Evolutionary conservation across 2,797 vertebrate species (phyloP).

Genomic region (Pseudomugil tenellus): DNA sequence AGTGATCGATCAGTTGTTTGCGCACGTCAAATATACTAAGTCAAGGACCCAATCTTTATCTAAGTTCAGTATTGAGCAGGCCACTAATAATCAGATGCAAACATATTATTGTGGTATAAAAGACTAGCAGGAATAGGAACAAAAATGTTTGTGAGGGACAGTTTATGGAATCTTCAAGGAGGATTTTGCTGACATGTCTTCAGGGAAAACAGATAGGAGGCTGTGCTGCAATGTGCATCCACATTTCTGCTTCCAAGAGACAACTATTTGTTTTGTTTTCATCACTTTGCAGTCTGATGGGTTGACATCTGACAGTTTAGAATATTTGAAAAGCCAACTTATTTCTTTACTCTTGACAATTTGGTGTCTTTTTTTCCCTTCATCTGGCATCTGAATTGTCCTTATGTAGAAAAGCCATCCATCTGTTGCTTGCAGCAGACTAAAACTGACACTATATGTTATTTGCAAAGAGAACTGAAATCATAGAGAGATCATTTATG

Average conservation of each 20-base stretch:
- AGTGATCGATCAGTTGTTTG: constrained; percentile 21
- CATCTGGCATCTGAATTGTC: constrained; percentile 58
- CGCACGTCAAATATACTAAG: background rate
- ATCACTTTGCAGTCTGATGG: constrained; percentile 50
- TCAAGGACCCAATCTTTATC: background rate
- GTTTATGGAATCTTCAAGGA: constrained; percentile 24
- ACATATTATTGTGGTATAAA: constrained; percentile 3
- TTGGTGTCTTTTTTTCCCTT: constrained; percentile 33
- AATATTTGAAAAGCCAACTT: constrained; percentile 52
- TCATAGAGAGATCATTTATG: constrained; percentile 59
- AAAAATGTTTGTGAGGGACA: constrained; percentile 6
- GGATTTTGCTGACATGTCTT: constrained; percentile 38
- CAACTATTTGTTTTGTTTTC: constrained; percentile 62
- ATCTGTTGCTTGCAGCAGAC: constrained; percentile 55
- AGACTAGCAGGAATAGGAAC: constrained; percentile 16
- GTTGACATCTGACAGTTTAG: constrained; percentile 59
- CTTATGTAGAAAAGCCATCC: constrained; percentile 59
- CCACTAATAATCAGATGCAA: constrained; percentile 1
- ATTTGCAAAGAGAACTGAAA: constrained; percentile 65
- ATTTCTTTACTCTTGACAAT: constrained; percentile 61
- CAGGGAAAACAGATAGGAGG: constrained; percentile 36
- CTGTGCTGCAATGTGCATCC: constrained; percentile 19
- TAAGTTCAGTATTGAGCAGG: background rate
- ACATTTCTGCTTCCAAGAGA: constrained; percentile 39
- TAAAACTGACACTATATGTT: constrained; percentile 69